A percentile compares a stretch with the other conserved stretches of the same genome.
Evolutionary conservation across 1,140 invertebrate species (phyloP).

Genomic region (Ooceraea biroi): DNA sequence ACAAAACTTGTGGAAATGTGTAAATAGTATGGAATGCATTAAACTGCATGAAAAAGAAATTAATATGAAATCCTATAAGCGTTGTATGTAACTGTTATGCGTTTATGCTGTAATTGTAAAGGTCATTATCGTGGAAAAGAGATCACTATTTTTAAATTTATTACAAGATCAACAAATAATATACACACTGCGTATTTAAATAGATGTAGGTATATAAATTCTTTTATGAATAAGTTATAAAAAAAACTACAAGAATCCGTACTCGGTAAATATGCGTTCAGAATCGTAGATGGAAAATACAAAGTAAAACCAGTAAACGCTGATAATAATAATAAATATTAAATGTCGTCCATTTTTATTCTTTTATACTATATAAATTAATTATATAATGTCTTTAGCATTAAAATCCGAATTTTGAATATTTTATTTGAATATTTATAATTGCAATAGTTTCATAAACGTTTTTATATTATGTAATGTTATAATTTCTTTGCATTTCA

Average conservation of each 20-base stretch:
- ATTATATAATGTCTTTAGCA: no score
- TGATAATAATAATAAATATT: neutral
- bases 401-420: no score
- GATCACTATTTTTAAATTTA: conserved; percentile 4
- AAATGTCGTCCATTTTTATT: no score
- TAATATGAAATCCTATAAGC: neutral
- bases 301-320: conserved; percentile 8
- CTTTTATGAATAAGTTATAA: neutral
- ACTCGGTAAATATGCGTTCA: neutral
- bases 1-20: neutral
- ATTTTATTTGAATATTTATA: no score
- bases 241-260: conserved; percentile 20
- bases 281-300: conserved; percentile 8
- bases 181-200: neutral
- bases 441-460: no score
- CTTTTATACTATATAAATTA: no score
- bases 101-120: neutral
- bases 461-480: no score
- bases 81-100: conserved; percentile 13
- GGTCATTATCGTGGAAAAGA: neutral
- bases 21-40: neutral
- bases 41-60: neutral
- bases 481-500: neutral
- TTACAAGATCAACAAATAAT: neutral
- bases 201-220: neutral